Conservation (phyloP, 2,888 invertebrate species). For the Himalopsyche kuldschensis region DNA sequence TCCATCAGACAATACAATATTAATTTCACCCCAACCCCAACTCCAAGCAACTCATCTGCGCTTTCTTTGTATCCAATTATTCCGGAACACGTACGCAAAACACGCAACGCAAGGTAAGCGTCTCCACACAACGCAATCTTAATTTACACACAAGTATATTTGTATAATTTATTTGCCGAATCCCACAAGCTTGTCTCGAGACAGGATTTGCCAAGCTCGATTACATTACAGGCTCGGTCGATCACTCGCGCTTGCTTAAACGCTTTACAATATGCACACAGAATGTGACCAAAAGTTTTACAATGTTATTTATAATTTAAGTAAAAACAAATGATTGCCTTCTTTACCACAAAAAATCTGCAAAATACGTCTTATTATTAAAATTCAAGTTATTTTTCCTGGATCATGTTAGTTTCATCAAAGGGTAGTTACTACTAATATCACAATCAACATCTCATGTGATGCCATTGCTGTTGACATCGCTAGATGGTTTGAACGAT, state of each 20-base stretch:
- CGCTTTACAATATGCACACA: slow-evolving; percentile 8
- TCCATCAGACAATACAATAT: not conserved
- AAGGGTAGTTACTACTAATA: too few relatives aligned
- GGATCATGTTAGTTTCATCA: too few relatives aligned
- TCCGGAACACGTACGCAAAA: not conserved
- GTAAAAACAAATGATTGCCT: too few relatives aligned
- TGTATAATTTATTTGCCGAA: slow-evolving; percentile 33
- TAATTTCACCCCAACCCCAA: not conserved
- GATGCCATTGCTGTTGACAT: too few relatives aligned
- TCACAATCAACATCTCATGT: too few relatives aligned
- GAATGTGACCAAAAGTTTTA: not conserved
- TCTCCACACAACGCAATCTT: slow-evolving; percentile 16
- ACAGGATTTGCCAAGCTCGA: slow-evolving; percentile 26
- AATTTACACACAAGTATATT: slow-evolving; percentile 27
- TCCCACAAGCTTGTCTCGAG: slow-evolving; percentile 18
- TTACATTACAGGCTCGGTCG: slow-evolving; percentile 17
- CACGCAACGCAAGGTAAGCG: slow-evolving; percentile 4
- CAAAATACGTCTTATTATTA: too few relatives aligned
- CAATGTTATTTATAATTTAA: too few relatives aligned
- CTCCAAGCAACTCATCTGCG: not conserved
- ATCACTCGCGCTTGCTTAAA: slow-evolving; percentile 8
- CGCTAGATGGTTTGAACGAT: too few relatives aligned
- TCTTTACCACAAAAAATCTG: too few relatives aligned
- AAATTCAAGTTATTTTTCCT: too few relatives aligned
- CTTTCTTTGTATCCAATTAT: not conserved